Evolutionary conservation across 2,888 invertebrate genomes (phyloP).

Genomic region (Capitulum mitella): DNA sequence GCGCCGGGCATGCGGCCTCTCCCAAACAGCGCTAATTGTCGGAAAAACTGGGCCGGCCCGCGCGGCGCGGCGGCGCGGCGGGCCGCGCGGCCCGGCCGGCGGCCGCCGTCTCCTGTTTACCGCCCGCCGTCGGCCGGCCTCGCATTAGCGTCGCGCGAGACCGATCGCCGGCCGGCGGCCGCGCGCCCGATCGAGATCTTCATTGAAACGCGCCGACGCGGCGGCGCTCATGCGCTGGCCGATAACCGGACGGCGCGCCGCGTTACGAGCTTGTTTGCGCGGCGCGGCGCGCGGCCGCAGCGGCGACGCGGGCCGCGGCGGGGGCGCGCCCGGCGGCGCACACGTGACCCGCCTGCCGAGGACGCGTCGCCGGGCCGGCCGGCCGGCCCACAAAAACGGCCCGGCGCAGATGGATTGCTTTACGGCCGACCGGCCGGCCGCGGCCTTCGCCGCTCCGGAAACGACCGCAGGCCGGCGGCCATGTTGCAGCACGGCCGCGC

Average conservation of each 20-base stretch:
- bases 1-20: background rate
- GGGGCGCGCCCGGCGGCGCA: background rate
- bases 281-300: background rate
- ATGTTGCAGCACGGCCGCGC: no score
- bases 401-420: background rate
- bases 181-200: background rate
- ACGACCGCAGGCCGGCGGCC: background rate
- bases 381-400: background rate
- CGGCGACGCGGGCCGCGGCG: background rate
- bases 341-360: background rate
- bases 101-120: background rate
- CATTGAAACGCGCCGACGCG: background rate
- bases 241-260: background rate
- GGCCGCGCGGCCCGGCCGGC: background rate
- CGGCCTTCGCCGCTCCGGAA: background rate
- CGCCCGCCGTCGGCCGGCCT: background rate
- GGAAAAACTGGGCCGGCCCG: background rate
- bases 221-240: background rate
- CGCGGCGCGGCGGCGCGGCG: background rate
- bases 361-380: background rate
- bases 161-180: background rate
- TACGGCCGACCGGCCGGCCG: background rate
- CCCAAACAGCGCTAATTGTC: background rate
- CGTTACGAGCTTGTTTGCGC: background rate
- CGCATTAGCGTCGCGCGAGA: background rate